phyloP scores from a whole-genome alignment of 1,140 invertebrate genomes.

The Anastrepha obliqua region DNA sequence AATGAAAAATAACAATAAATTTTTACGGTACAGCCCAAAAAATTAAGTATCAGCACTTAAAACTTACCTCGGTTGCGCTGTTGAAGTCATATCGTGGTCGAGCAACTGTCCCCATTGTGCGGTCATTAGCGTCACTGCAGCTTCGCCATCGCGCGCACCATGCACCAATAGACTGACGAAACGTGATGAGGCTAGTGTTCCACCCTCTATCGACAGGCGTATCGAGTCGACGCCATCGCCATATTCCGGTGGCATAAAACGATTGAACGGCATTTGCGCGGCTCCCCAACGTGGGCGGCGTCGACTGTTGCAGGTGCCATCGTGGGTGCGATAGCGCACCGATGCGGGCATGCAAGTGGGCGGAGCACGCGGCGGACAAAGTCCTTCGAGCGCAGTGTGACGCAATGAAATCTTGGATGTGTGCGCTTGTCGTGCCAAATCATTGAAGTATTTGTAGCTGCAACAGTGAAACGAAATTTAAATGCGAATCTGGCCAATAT shows the following conservation, averaged over 20 bases:
- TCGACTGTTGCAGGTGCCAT: constrained; percentile 91
- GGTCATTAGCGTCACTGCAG: constrained; percentile 83
- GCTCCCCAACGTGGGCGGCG: constrained; percentile 86
- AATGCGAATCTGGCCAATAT: neutral
- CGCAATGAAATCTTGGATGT: constrained; percentile 70
- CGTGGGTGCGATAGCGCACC: constrained; percentile 84
- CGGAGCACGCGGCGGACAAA: constrained; percentile 70
- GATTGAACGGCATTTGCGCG: constrained; percentile 86
- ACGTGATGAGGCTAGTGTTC: constrained; percentile 80
- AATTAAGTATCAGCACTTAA: neutral
- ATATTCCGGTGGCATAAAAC: constrained; percentile 88
- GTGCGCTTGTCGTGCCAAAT: constrained; percentile 70
- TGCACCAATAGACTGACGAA: constrained; percentile 81
- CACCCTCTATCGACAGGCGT: constrained; percentile 77
- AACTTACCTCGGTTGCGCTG: constrained; percentile 76
- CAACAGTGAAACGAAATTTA: constrained; percentile 31
- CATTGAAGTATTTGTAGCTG: constrained; percentile 71
- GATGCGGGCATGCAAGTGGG: constrained; percentile 72
- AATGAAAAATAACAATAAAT: neutral
- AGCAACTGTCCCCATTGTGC: constrained; percentile 92
- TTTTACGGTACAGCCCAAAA: too few species aligned
- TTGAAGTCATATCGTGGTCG: constrained; percentile 87
- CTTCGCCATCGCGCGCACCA: constrained; percentile 78
- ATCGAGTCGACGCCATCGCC: constrained; percentile 83
- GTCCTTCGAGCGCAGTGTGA: constrained; percentile 68